These are phyloP conservation scores for Agrochola litura DNA, from an alignment of 2,888 invertebrate species.

Conservation along the genomic window DNA sequence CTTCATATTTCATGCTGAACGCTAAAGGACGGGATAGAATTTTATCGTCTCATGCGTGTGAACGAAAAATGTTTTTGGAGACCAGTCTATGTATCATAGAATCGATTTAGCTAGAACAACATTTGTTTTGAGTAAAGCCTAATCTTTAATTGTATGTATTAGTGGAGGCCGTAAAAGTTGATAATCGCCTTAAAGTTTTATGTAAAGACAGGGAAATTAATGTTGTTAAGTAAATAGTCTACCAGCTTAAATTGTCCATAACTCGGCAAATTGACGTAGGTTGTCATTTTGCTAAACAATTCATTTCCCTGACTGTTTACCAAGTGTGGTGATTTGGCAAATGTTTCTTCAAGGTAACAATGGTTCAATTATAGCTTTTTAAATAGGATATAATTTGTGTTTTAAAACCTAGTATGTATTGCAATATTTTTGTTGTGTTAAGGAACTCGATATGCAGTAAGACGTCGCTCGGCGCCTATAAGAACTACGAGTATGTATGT, in stretches of 20 bases:
- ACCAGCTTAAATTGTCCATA: not conserved
- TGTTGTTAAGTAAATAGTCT: no score
- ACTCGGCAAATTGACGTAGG: not conserved
- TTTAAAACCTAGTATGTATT: not conserved
- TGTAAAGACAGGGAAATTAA: no score
- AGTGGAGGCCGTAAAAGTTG: not conserved
- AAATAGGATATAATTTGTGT: not conserved
- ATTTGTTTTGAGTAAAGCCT: not conserved
- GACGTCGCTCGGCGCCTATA: not conserved
- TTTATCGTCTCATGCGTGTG: constrained; percentile 20
- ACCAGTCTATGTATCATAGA: not conserved
- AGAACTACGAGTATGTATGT: constrained; percentile 19
- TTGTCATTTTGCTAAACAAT: not conserved
- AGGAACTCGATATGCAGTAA: constrained; percentile 7
- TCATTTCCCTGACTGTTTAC: no score
- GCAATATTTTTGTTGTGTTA: constrained; percentile 6
- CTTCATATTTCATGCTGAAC: constrained; percentile 42
- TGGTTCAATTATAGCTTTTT: not conserved
- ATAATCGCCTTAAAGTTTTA: not conserved
- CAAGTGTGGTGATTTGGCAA: not conserved
- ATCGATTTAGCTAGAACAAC: not conserved
- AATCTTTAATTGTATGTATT: not conserved
- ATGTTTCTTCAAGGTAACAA: not conserved
- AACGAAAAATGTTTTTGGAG: not conserved
- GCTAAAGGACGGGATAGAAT: constrained; percentile 19